Conservation (phyloP, 2,888 invertebrate species). For the Tubulanus polymorphus region DNA sequence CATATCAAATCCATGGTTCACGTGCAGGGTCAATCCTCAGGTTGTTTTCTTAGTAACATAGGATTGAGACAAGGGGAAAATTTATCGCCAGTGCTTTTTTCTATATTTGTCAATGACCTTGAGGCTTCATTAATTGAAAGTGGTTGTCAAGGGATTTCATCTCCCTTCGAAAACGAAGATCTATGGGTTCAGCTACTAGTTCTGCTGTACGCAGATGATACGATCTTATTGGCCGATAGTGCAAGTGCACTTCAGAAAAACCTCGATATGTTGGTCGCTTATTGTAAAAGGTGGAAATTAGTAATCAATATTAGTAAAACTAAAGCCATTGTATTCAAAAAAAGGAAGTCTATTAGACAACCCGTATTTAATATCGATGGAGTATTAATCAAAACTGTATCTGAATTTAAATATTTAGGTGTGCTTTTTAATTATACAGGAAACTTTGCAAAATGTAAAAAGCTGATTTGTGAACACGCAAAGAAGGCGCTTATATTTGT, state of each 20-base stretch:
- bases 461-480: no score
- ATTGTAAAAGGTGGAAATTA: not conserved
- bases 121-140: no score
- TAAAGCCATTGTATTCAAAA: not conserved
- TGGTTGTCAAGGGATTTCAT: no score
- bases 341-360: not conserved
- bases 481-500: no score
- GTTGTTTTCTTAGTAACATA: constrained; percentile 8
- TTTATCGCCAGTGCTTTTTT: not conserved
- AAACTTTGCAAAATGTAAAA: not conserved
- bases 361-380: not conserved
- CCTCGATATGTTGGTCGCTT: not conserved
- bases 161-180: no score
- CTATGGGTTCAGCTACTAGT: no score
- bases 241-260: not conserved
- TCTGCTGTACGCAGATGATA: not conserved
- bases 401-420: not conserved
- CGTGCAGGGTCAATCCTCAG: constrained; percentile 7
- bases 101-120: not conserved
- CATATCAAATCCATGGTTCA: constrained; percentile 10
- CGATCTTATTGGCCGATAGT: not conserved
- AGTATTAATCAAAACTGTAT: not conserved
- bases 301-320: not conserved
- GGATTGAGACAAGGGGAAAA: constrained; percentile 1
- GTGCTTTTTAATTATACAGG: not conserved